These are phyloP conservation scores for Calliopsis andreniformis DNA, from an alignment of 1,140 invertebrate species.

Conservation along the genomic window DNA sequence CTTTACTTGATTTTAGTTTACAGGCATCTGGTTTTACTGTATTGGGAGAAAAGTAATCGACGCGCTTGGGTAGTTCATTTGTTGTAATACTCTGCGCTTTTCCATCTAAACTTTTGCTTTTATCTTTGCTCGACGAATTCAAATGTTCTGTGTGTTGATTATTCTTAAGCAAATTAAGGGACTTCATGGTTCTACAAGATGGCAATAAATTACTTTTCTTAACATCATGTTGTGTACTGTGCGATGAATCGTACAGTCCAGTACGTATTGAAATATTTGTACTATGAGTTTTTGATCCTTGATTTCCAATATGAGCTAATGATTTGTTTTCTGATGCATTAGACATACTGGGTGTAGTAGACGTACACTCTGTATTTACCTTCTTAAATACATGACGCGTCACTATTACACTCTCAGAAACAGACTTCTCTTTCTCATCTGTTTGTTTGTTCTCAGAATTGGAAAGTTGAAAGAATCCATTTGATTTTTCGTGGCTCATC, in stretches of 20 bases:
- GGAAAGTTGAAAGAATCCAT: background rate
- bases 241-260: constrained; percentile 75
- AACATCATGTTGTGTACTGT: constrained; percentile 60
- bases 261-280: constrained; percentile 78
- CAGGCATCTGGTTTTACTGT: background rate
- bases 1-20: constrained; percentile 22
- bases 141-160: constrained; percentile 31
- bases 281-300: constrained; percentile 66
- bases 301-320: constrained; percentile 37
- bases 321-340: constrained; percentile 31
- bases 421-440: constrained; percentile 30
- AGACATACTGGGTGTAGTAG: background rate
- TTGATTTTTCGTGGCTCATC: constrained; percentile 5
- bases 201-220: constrained; percentile 63
- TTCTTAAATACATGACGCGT: constrained; percentile 73
- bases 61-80: constrained; percentile 17
- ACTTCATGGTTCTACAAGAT: constrained; percentile 60
- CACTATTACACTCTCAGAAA: constrained; percentile 68
- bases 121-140: constrained; percentile 34
- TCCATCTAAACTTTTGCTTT: constrained; percentile 11
- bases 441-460: constrained; percentile 42
- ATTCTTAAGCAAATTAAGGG: constrained; percentile 32
- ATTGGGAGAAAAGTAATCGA: constrained; percentile 18
- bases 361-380: constrained; percentile 37
- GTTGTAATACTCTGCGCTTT: background rate